These are phyloP conservation scores for Atethmia centrago DNA, from an alignment of 2,888 invertebrate species.

Conservation along the genomic window DNA sequence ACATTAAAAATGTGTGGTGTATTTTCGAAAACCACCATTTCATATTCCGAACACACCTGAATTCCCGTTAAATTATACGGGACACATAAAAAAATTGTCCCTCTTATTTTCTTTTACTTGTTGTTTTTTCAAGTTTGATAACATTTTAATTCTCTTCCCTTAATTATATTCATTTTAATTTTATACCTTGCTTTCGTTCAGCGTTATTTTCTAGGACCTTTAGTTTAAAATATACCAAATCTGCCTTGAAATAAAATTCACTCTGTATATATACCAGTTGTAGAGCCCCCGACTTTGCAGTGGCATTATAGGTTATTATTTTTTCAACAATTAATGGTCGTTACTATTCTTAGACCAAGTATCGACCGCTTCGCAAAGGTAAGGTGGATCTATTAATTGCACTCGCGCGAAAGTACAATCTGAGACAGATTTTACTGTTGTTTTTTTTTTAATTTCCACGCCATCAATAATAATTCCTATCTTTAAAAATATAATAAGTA, in stretches of 20 bases:
- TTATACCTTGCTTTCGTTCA: neutral
- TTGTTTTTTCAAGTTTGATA: neutral
- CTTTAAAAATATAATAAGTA: neutral
- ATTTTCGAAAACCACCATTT: neutral
- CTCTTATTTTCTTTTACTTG: neutral
- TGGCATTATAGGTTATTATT: slow-evolving; percentile 19
- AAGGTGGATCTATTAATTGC: slow-evolving; percentile 19
- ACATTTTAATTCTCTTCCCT: neutral
- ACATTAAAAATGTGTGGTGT: neutral
- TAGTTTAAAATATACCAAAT: neutral
- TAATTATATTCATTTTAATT: neutral
- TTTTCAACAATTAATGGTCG: slow-evolving; percentile 9
- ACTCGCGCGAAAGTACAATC: neutral
- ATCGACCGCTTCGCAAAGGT: slow-evolving; percentile 13
- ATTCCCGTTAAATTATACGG: neutral
- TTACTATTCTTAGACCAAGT: slow-evolving; percentile 24
- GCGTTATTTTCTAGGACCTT: neutral
- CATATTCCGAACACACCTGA: neutral
- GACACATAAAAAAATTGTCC: neutral
- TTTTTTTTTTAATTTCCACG: neutral
- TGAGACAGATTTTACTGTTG: neutral
- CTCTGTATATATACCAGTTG: neutral
- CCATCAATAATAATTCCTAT: neutral
- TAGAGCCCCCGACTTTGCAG: neutral
- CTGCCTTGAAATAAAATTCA: neutral